Base-by-base conservation (phyloP, 2,888 invertebrate species). In the Ennomos erosarius region DNA sequence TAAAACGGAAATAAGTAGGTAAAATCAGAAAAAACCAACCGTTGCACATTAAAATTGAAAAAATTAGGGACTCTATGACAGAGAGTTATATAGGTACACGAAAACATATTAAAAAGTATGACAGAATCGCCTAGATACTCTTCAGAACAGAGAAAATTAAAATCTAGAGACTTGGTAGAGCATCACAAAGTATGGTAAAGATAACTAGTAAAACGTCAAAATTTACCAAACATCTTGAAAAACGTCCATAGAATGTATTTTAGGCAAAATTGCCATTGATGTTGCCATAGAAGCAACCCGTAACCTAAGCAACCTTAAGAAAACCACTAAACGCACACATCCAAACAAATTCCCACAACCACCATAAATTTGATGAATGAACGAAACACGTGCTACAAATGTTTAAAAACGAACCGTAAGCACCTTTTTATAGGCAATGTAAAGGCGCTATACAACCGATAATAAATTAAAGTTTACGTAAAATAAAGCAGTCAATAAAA, bases 291-390 rank as follows among this genome's bases (percentile, higher is more conserved):
- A 53, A 9, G 42, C 33, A 53, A 49, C 13, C 57, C 40, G 42
- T 36, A 40, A 4, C 26, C 26, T 26, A 26, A 26, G 35, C 60
- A 73, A 70, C 68, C 71, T 67, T 67, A 72, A 68, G 73, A 76
- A 73, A 74, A 76, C 76, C 68, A 71, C 69, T 69, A 70, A 77
- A 75, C 74, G 69, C 68, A 71, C 79, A 83, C 84, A 90, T 81
- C 85, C 86, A 87, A 90, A 87, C 88, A 87, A 85, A 85, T 90
- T 87, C 90, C 87, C 90, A 90, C 90, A 82, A 83, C 75, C 82
- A 86, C 89, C 89, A 90, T 92, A 89, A 92, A 91, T 88, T 87
- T 90, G 90, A 92, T 92, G 91, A 92, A 92, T 91, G 91, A 88
- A 90, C 87, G 79, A 85, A 90, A 90, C 92, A 91, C 90, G 91